These are phyloP conservation scores for Leucophenga montana DNA, from an alignment of 2,888 invertebrate genomes.

Conservation along the genomic window DNA sequence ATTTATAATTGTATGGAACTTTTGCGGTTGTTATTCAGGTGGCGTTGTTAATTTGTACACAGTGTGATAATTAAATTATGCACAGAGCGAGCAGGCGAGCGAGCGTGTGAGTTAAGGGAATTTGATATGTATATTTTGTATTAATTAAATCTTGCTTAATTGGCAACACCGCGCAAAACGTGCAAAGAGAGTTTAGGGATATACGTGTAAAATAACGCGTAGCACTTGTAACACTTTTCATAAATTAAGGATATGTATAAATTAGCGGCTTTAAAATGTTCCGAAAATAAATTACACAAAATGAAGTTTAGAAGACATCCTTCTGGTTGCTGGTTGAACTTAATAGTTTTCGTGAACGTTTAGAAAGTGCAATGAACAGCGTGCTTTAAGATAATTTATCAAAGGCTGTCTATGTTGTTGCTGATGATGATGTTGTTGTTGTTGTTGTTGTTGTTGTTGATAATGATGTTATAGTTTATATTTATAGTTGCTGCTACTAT, in stretches of 20 bases:
- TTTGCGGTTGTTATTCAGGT: not conserved
- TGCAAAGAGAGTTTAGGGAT: not conserved
- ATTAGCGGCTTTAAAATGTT: too few species aligned
- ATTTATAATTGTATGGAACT: not conserved
- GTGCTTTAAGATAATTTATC: too few species aligned
- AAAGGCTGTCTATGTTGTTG: constrained; percentile 7
- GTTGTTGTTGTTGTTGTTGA: constrained; percentile 2
- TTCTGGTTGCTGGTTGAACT: too few species aligned
- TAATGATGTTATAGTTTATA: too few species aligned
- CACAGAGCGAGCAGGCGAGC: not conserved
- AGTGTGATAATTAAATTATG: not conserved
- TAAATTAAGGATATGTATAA: too few species aligned
- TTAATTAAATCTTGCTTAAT: constrained; percentile 7
- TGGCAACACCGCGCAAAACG: not conserved
- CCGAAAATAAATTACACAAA: too few species aligned
- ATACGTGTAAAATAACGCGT: not conserved
- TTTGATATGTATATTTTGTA: not conserved
- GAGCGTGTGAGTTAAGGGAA: not conserved
- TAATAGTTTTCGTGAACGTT: too few species aligned
- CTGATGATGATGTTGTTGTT: constrained; percentile 13
- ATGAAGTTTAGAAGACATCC: too few species aligned
- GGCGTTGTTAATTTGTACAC: constrained; percentile 1
- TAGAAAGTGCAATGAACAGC: too few species aligned
- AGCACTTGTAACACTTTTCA: constrained; percentile 53
- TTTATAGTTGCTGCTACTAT: constrained; percentile 28